Evolutionary conservation across 2,888 invertebrate genomes (phyloP).

Genomic region (Fragum fragum): DNA sequence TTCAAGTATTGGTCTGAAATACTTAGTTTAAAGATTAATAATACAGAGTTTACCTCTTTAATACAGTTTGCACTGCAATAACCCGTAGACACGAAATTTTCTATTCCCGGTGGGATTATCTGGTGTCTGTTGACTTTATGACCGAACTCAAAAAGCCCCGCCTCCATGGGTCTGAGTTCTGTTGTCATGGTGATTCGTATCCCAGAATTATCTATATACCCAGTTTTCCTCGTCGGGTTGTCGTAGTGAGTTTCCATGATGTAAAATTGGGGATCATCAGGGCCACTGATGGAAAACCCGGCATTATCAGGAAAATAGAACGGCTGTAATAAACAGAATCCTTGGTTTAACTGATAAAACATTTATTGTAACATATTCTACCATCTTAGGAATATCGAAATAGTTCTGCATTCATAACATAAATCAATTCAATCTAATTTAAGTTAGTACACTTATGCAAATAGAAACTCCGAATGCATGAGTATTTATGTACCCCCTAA

Average conservation of each 20-base stretch:
- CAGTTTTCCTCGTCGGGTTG: constrained; percentile 62
- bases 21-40: too few species aligned
- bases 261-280: constrained; percentile 63
- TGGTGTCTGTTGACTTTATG: constrained; percentile 91
- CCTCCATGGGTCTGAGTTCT: constrained; percentile 92
- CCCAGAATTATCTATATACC: constrained; percentile 88
- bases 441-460: too few species aligned
- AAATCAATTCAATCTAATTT: too few species aligned
- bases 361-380: too few species aligned
- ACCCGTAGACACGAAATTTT: constrained; percentile 89
- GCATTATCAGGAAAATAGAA: constrained; percentile 67
- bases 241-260: constrained; percentile 72
- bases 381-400: too few species aligned
- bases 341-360: too few species aligned
- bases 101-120: constrained; percentile 92
- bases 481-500: too few species aligned
- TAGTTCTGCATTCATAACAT: too few species aligned
- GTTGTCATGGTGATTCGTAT: constrained; percentile 93
- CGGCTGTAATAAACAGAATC: constrained; percentile 44
- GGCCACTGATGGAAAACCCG: constrained; percentile 67
- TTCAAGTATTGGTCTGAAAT: too few species aligned
- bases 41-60: constrained; percentile 89
- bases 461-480: too few species aligned
- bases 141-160: constrained; percentile 89
- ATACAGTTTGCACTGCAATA: constrained; percentile 95